Base-by-base conservation (phyloP, 2,113 vertebrate species). In the Willisornis vidua region DNA sequence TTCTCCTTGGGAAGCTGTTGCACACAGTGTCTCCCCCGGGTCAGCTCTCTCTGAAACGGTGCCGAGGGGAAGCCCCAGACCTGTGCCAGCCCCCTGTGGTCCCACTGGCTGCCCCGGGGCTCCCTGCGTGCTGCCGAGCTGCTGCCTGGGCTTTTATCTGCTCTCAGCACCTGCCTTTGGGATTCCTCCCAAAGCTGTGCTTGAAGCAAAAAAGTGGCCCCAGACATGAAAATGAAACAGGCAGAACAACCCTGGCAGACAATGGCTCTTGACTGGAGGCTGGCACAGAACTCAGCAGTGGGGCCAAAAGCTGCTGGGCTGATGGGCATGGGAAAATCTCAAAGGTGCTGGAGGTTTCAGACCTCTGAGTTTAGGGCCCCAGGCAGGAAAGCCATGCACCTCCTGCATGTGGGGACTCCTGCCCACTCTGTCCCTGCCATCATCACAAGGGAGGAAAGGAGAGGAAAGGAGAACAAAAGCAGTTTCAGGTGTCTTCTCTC, bases 361-460 rank as follows among this genome's bases (percentile, higher is more conserved):
- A 4, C 14, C 45, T 57, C 51, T 2, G 17, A 33, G 13, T 28
- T 31, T 29, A 12, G 33, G 22, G 52, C 51, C 23, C 41, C 62
- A 70, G n/a, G 22, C 31, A 67, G 37, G 43, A 66, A 72, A 33
- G 9, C 6, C 46, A 20, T 1, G 28, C 25, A n/a, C 22, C 24
- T 54, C 25, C 9, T 0, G 0, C 12, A 10, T 1, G 3, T 3
- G 25, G 16, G 16, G 28, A 19, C 33, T 70, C 58, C 54, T 5
- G 5, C 14, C 75, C 1, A 2, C 11, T 51, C 46, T 0, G 1
- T 39, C 19, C 52, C 24, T 67, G n/a, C 13, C 58, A 10, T 2
- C 1, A 14, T n/a, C 45, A 51, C 0, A 1, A 43, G 7, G 37
- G 5, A 81, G 17, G 22, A 61, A 61, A 73, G 45, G 35, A 80